Evolutionary conservation across 2,113 vertebrate species (phyloP).

Genomic region (Erinaceus europaeus): DNA sequence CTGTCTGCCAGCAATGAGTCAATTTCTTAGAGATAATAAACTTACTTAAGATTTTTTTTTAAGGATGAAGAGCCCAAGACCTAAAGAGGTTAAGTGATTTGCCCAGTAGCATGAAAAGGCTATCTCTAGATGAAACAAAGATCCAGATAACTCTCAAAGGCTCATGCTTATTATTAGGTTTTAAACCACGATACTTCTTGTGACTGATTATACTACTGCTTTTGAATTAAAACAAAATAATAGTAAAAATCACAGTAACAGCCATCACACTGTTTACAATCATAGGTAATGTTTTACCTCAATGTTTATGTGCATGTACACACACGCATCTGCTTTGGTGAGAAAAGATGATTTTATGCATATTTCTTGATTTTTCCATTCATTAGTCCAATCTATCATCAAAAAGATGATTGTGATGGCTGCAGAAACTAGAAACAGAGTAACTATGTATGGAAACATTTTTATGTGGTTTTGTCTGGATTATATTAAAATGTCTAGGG

Average conservation of each 20-base stretch:
- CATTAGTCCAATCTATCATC: background rate
- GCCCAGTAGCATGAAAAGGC: background rate
- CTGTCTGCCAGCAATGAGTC: slow-evolving; percentile 58
- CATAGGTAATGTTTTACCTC: background rate
- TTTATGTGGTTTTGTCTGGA: background rate
- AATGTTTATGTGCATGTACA: background rate
- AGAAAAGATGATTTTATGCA: background rate
- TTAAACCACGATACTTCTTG: background rate
- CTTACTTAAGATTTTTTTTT: slow-evolving; percentile 34
- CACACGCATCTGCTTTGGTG: background rate
- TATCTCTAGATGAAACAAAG: slow-evolving; percentile 8
- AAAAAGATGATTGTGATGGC: background rate
- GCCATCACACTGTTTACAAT: background rate
- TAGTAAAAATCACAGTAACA: background rate
- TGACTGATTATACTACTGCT: background rate
- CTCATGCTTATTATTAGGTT: background rate
- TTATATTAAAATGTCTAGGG: background rate
- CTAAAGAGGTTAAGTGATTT: slow-evolving; percentile 44
- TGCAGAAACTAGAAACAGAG: background rate
- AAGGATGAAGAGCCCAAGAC: slow-evolving; percentile 16
- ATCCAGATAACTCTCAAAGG: background rate
- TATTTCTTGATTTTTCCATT: background rate
- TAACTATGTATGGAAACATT: background rate
- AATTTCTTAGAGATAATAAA: slow-evolving; percentile 62
- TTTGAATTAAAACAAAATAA: slow-evolving; percentile 13